Evolutionary conservation across 2,888 invertebrate genomes (phyloP).

Genomic region (Endotricha flammealis): DNA sequence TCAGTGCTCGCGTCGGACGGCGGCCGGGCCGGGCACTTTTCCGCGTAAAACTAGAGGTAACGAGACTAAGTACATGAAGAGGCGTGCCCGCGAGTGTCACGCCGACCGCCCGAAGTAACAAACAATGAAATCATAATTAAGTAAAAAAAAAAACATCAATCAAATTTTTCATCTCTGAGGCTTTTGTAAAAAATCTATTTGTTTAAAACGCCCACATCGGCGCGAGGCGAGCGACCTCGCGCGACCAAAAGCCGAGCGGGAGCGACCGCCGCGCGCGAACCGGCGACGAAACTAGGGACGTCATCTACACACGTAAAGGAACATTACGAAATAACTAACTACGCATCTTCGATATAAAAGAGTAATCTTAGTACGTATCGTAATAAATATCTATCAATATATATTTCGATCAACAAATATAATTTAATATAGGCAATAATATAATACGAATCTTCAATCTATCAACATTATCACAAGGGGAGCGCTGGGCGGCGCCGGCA

Average conservation of each 20-base stretch:
- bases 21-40: neutral
- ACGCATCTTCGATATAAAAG: conserved; percentile 48
- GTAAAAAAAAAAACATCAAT: conserved; percentile 5
- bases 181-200: conserved; percentile 33
- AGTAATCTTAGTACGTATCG: conserved; percentile 54
- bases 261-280: conserved; percentile 3
- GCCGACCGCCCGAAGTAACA: conserved; percentile 21
- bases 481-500: conserved; percentile 15
- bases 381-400: conserved; percentile 71
- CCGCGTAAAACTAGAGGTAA: neutral
- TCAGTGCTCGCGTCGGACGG: neutral
- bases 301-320: conserved; percentile 40
- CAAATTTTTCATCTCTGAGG: conserved; percentile 3
- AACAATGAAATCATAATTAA: conserved; percentile 10
- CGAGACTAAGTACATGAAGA: conserved; percentile 9
- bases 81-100: conserved; percentile 23
- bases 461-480: conserved; percentile 62
- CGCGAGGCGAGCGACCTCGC: conserved; percentile 17
- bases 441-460: conserved; percentile 57
- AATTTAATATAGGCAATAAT: conserved; percentile 65
- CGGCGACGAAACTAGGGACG: conserved; percentile 25
- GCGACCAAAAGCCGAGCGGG: neutral
- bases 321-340: conserved; percentile 27
- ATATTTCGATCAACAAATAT: conserved; percentile 70
- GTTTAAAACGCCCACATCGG: conserved; percentile 15